Conservation (phyloP, 2,888 invertebrate species). For the Amiota mariae region DNA sequence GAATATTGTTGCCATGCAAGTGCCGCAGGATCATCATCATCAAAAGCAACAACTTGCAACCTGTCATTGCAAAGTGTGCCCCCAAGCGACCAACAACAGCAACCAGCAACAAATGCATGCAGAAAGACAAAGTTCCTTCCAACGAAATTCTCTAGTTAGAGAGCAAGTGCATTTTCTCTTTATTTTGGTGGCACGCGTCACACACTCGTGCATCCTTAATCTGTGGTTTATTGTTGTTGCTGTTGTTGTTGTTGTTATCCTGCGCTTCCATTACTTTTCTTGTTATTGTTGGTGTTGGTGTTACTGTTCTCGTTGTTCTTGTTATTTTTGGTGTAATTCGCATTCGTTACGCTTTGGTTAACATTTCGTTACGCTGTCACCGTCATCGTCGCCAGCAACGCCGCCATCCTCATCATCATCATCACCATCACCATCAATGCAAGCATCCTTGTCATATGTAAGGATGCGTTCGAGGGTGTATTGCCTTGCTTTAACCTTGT, state of each 20-base stretch:
- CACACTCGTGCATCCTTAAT: constrained; percentile 30
- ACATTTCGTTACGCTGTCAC: constrained; percentile 65
- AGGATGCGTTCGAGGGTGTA: too few relatives aligned
- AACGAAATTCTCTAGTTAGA: neutral
- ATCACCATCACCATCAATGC: neutral
- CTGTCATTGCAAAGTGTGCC: constrained; percentile 11
- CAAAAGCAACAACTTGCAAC: neutral
- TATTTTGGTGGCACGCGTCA: constrained; percentile 3
- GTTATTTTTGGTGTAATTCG: constrained; percentile 33
- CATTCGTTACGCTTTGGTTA: constrained; percentile 64
- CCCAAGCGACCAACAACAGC: constrained; percentile 16
- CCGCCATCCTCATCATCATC: neutral
- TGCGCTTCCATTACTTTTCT: neutral
- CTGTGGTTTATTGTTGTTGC: constrained; percentile 28
- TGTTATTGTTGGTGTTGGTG: neutral
- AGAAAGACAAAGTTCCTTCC: neutral
- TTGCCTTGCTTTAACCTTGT: constrained; percentile 2
- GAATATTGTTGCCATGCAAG: constrained; percentile 5
- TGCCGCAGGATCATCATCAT: neutral
- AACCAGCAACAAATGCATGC: neutral
- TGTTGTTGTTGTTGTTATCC: constrained; percentile 6
- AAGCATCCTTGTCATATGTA: too few relatives aligned
- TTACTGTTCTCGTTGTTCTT: neutral
- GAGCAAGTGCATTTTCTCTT: constrained; percentile 10
- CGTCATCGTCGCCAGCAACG: constrained; percentile 53